These are phyloP conservation scores for Bombus soroeensis DNA, from an alignment of 1,140 invertebrate species.

Conservation along the genomic window DNA sequence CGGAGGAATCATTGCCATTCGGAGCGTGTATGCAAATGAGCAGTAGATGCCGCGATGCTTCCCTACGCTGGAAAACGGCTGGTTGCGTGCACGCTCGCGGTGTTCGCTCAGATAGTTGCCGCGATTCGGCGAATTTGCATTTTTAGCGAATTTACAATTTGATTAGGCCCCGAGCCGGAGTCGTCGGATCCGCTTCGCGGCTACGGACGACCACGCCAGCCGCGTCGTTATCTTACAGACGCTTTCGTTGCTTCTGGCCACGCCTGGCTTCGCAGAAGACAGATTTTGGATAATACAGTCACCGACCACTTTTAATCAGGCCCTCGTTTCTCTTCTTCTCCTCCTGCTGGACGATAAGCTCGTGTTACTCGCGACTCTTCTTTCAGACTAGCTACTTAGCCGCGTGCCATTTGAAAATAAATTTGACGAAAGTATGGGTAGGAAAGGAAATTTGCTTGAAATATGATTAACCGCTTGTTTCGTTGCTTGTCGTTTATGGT, in stretches of 20 bases:
- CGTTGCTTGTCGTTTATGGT: too few species aligned
- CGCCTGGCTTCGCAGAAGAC: constrained; percentile 49
- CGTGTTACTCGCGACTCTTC: too few species aligned
- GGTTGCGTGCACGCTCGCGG: constrained; percentile 58
- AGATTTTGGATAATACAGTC: constrained; percentile 59
- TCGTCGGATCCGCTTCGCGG: constrained; percentile 3
- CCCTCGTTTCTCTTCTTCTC: neutral
- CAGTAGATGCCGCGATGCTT: constrained; percentile 59
- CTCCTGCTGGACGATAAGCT: neutral
- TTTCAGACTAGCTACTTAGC: too few species aligned
- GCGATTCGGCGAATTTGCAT: constrained; percentile 70
- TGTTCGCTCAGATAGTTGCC: constrained; percentile 53
- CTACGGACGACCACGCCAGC: neutral
- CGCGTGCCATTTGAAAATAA: too few species aligned
- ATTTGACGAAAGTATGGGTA: too few species aligned
- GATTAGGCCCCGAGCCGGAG: constrained; percentile 54
- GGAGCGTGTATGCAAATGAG: constrained; percentile 67
- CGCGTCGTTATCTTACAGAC: constrained; percentile 45
- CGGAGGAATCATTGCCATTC: constrained; percentile 61
- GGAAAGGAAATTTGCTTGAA: too few species aligned
- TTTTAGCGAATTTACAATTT: constrained; percentile 75
- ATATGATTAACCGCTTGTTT: too few species aligned
- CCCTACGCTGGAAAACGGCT: constrained; percentile 46
- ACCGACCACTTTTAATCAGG: neutral
- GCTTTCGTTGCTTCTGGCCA: constrained; percentile 37